A percentile compares a stretch with the other conserved stretches of the same genome.
These are phyloP conservation scores for Hoplias malabaricus DNA, from an alignment of 2,113 vertebrate species.

Conservation along the genomic window DNA sequence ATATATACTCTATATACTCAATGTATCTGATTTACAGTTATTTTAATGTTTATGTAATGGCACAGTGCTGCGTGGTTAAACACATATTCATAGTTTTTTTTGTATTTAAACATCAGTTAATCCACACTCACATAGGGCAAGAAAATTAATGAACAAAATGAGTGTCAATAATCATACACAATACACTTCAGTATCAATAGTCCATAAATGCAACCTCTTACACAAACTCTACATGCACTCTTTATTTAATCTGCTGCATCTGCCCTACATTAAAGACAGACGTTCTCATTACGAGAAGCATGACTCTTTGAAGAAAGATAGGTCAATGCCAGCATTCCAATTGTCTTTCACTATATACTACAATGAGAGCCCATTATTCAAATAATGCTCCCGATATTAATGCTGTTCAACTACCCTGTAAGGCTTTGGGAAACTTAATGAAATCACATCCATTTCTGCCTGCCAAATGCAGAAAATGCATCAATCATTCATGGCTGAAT, in stretches of 20 bases:
- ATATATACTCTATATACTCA: too few species aligned
- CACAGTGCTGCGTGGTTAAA: too few species aligned
- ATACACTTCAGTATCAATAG: neutral
- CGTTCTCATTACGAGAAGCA: neutral
- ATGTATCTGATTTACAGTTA: too few species aligned
- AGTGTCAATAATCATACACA: neutral
- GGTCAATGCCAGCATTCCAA: neutral
- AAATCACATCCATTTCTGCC: conserved; percentile 2
- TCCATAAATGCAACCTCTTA: neutral
- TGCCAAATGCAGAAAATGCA: neutral
- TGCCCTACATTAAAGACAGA: neutral
- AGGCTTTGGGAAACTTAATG: conserved; percentile 17
- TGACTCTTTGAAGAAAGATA: neutral
- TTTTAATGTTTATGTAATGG: too few species aligned
- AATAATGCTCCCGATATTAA: conserved; percentile 1
- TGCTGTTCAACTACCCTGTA: neutral
- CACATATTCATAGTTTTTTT: too few species aligned
- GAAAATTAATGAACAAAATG: neutral
- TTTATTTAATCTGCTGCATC: neutral
- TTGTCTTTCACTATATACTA: conserved; percentile 18
- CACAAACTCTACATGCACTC: neutral
- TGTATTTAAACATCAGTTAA: too few species aligned
- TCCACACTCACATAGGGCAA: too few species aligned
- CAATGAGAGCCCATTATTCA: neutral
- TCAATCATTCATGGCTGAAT: neutral